Evolutionary conservation across 2,797 vertebrate genomes (phyloP).

Genomic region (Hydrophis major): DNA sequence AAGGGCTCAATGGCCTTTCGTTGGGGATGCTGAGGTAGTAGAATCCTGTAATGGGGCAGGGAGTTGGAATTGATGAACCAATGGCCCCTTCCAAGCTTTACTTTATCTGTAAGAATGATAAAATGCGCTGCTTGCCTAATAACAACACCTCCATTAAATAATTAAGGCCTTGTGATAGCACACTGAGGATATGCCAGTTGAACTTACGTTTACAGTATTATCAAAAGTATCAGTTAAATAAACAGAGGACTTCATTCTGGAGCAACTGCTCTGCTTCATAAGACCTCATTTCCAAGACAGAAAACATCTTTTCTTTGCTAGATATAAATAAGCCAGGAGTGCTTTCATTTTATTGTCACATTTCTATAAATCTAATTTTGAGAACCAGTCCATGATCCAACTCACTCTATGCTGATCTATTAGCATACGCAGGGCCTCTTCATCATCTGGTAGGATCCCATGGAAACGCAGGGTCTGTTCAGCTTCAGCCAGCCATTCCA

Average conservation of each 20-base stretch:
- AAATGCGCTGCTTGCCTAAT: background rate
- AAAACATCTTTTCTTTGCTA: background rate
- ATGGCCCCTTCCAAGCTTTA: background rate
- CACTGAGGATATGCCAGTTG: background rate
- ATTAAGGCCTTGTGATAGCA: background rate
- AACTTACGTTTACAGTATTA: background rate
- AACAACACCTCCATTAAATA: background rate
- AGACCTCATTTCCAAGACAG: slow-evolving; percentile 6
- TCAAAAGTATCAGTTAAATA: background rate
- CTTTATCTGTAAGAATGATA: background rate
- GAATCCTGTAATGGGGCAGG: background rate
- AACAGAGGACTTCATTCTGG: background rate
- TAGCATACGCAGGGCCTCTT: slow-evolving; percentile 86
- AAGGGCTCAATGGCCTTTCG: background rate
- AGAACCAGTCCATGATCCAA: slow-evolving; percentile 2
- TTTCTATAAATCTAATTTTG: background rate
- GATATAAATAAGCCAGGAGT: background rate
- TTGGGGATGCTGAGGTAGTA: background rate
- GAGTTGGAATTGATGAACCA: background rate
- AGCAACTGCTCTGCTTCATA: background rate
- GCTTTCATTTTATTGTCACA: slow-evolving; percentile 12
- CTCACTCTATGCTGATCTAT: slow-evolving; percentile 93
- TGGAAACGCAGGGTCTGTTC: slow-evolving; percentile 97
- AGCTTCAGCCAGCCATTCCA: slow-evolving; percentile 97
- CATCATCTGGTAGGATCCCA: slow-evolving; percentile 91